phyloP scores from a whole-genome alignment of 2,113 vertebrate genomes.

The Ochotona curzoniae region DNA sequence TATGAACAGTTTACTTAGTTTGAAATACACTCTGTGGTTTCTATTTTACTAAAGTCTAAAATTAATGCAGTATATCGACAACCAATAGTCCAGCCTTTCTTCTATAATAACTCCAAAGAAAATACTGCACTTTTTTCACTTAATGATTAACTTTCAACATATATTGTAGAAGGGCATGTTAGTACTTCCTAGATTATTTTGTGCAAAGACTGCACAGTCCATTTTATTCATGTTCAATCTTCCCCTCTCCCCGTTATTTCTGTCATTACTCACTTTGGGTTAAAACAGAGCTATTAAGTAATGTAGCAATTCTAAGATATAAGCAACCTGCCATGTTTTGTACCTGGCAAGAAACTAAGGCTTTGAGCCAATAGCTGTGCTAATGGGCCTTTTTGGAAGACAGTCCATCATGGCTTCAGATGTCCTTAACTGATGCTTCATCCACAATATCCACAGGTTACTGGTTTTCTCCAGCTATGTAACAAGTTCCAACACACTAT shows the following conservation, averaged over 20 bases:
- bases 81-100: neutral
- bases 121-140: neutral
- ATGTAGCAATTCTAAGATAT: neutral
- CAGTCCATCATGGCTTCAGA: neutral
- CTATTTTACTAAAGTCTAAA: neutral
- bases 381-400: neutral
- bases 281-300: neutral
- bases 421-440: neutral
- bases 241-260: neutral
- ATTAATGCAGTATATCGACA: constrained; percentile 14
- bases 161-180: neutral
- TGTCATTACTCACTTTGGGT: neutral
- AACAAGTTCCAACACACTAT: neutral
- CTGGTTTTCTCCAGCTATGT: neutral
- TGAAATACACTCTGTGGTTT: neutral
- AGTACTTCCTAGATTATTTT: neutral
- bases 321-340: neutral
- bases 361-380: neutral
- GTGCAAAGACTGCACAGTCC: neutral
- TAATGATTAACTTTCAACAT: neutral
- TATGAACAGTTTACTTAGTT: neutral
- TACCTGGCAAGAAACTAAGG: neutral
- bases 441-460: neutral
- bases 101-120: neutral
- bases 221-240: neutral